Conservation (phyloP, 92 coral and sea anemone species). For the Pocillopora meandrina region DNA sequence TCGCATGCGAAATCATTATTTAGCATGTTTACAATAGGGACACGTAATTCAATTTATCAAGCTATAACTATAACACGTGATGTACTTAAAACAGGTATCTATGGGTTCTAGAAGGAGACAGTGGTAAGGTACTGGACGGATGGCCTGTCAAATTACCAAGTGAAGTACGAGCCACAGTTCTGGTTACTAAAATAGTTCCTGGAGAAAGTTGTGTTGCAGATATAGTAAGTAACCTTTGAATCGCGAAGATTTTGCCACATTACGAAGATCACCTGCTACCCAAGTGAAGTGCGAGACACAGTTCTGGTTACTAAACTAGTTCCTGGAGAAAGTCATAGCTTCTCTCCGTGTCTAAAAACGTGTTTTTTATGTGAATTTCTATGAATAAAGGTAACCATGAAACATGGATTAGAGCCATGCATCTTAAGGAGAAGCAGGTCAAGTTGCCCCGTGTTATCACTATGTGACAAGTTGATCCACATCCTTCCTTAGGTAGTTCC, state of each 20-base stretch:
- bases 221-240: conserved; percentile 54
- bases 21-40: neutral
- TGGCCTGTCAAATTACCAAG: conserved; percentile 89
- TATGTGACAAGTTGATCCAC: neutral
- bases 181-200: conserved; percentile 71
- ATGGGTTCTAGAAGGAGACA: conserved; percentile 85
- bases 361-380: too few species aligned
- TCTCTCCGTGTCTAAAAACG: too few species aligned
- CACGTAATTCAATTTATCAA: neutral
- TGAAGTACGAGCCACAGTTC: conserved; percentile 68
- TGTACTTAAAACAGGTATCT: conserved; percentile 54
- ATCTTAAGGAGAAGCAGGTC: too few species aligned
- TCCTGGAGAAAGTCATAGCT: too few species aligned
- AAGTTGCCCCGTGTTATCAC: too few species aligned
- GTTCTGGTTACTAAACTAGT: too few species aligned
- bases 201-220: conserved; percentile 59
- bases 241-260: neutral
- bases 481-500: conserved; percentile 65
- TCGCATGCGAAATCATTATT: too few species aligned
- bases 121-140: conserved; percentile 73
- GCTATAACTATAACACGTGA: neutral
- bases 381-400: too few species aligned
- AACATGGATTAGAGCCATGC: too few species aligned
- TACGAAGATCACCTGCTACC: too few species aligned
- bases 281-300: too few species aligned